Evolutionary conservation across 2,888 invertebrate species (phyloP), one percentile per base, ranked within the genome.

Genomic region (Pseudococcus jackbeardsleyi): DNA sequence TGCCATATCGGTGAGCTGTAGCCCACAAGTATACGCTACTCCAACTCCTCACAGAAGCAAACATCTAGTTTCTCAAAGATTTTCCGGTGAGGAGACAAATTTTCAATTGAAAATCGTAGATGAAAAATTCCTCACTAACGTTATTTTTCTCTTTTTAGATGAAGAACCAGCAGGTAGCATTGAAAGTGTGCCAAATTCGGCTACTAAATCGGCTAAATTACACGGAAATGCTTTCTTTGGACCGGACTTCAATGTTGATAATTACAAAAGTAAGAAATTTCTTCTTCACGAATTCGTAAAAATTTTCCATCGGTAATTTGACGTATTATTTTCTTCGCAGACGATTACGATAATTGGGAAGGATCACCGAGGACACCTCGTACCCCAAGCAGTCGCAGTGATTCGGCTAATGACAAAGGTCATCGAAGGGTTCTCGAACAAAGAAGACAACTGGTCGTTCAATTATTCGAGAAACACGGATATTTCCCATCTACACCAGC

Each of bases 181-280:
- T 3, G 88, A 88, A 39, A 59, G 82, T 17, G 68, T 64, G 19
- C 22, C 88, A 12, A 84, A 26, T 88, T 46, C 84, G 1, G 68
- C 26, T 11, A 68, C 88, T 15, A 88, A 88, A 89, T 94, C 94
- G 89, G 92, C 92, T 17, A 95, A 95, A 91, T 93, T 96, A 48
- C 95, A 96, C 15, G 96, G 96, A 19, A 96, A 95, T 91, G 96
- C 96, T 39, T 99, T 99, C 93, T 99, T 99, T 92, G 98, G 98
- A 12, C 97, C 97, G 0, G 98, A 98, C 92, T 99, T 99, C 91
- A 98, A 96, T 91, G 93, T 97, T 85, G 98, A 98, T 89, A 95
- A 95, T 87, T 89, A 88, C 39, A 26, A 39, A 42, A 59, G 85
- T 85, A 48, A 50, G 26, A 17, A 5, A 46, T 77, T 33, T 33